Conservation (phyloP, 2,888 invertebrate genomes). For the Oxyteleia sp. region DNA sequence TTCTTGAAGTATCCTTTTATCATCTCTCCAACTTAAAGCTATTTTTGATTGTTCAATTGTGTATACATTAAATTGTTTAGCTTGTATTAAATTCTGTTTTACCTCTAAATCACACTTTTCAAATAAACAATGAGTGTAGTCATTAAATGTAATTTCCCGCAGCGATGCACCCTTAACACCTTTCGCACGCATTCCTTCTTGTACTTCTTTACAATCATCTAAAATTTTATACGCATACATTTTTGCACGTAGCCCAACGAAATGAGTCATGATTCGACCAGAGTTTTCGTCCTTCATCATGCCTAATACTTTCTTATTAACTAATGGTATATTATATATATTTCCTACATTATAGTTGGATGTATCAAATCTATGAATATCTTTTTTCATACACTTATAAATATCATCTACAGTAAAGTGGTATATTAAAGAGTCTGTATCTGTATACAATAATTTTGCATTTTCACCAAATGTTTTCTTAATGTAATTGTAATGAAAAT, state of each 20-base stretch:
- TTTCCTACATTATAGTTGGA: slow-evolving; percentile 44
- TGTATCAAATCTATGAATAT: slow-evolving; percentile 70
- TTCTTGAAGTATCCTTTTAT: no score
- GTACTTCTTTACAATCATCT: no score
- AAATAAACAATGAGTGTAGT: slow-evolving; percentile 41
- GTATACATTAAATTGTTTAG: no score
- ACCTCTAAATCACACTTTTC: no score
- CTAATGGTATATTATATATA: slow-evolving; percentile 1
- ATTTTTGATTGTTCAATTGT: no score
- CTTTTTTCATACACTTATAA: slow-evolving; percentile 9
- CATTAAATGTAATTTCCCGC: slow-evolving; percentile 44
- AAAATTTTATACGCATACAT: slow-evolving; percentile 53
- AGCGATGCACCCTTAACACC: slow-evolving; percentile 63
- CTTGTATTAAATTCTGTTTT: no score
- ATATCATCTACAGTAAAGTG: background rate
- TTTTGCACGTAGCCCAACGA: slow-evolving; percentile 54
- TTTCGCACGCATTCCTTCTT: slow-evolving; percentile 70
- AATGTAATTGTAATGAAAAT: background rate
- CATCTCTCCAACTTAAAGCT: no score
- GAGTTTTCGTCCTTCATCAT: slow-evolving; percentile 79
- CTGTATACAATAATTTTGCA: background rate
- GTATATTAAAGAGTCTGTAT: slow-evolving; percentile 7
- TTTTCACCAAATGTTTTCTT: background rate
- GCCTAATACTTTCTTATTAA: background rate
- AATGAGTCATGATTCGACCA: slow-evolving; percentile 79